Evolutionary conservation across 1,140 invertebrate genomes (phyloP), one percentile per base, ranked within the genome.

Genomic region (Archivesica marissinica): DNA sequence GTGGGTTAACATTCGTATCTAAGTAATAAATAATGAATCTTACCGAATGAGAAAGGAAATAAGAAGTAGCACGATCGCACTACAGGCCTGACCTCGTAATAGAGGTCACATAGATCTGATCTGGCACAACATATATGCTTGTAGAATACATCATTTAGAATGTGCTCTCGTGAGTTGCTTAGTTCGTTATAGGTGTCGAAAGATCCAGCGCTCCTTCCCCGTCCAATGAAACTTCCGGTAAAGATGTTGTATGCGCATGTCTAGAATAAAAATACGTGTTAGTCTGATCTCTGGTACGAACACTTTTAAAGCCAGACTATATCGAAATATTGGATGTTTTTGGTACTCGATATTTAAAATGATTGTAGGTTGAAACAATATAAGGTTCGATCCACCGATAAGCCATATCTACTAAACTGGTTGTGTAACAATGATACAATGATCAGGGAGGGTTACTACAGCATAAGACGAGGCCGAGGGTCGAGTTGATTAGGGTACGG

Each of bases 71-170:
- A 76, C 11, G 13, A 41, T 25, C 30, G 28, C 11, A 25, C 20
- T n/a, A n/a, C n/a, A 2, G 74, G 74, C 41, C 79, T 81, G 47
- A 81, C 68, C 1, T 81, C 64, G 50, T 52, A 81, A 33, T 56
- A 81, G 13, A 81, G 61, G 30, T 56, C 33, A 72, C 79, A 81
- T 15, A 72, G 64, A 35, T 72, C 68, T 15, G 64, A 30, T 33
- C 28, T 17, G 23, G 54, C 39, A 38, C 79, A 81, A 50, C 79
- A 81, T 2, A 81, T 33, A 28, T 72, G 6, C 35, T 56, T 70
- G 35, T 54, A 81, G 13, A 70, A 20, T 15, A 9, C n/a, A 47
- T 81, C 79, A 3, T 72, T 52, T 0, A 66, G 23, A 11, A 11
- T 0, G 47, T 81, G 47, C 2, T 72, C 17, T 15, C 68, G n/a